Conservation (phyloP, 2,888 invertebrate genomes). For the Meloe dianella region DNA sequence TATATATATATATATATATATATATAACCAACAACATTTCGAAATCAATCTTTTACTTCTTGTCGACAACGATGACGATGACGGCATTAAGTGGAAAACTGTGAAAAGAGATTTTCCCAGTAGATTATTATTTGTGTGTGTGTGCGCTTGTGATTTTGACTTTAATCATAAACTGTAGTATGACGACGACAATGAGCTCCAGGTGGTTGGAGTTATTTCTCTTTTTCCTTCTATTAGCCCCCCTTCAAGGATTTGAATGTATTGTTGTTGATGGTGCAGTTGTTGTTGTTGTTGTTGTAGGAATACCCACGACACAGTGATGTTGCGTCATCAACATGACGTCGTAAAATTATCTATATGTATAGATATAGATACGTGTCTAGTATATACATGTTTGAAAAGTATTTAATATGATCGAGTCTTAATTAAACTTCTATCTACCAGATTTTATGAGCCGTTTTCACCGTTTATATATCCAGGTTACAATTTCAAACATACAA, state of each 20-base stretch:
- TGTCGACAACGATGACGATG: conserved; percentile 49
- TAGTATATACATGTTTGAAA: background rate
- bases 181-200: conserved; percentile 4
- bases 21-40: conserved; percentile 19
- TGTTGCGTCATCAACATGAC: conserved; percentile 9
- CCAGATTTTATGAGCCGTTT: background rate
- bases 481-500: background rate
- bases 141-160: too few relatives aligned
- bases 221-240: background rate
- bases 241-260: background rate
- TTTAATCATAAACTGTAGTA: conserved; percentile 8
- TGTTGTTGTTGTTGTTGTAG: background rate
- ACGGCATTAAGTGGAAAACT: conserved; percentile 51
- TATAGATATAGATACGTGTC: too few relatives aligned
- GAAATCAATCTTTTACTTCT: conserved; percentile 49
- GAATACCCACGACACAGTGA: background rate
- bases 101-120: conserved; percentile 1
- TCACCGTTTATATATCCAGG: background rate
- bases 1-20: background rate
- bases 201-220: background rate
- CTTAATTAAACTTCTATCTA: conserved; percentile 10
- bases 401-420: background rate
- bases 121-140: conserved; percentile 6
- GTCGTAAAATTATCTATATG: conserved; percentile 9
- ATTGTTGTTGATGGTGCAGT: background rate